Conservation (phyloP, 1,140 invertebrate species). For the Eueides isabella region DNA sequence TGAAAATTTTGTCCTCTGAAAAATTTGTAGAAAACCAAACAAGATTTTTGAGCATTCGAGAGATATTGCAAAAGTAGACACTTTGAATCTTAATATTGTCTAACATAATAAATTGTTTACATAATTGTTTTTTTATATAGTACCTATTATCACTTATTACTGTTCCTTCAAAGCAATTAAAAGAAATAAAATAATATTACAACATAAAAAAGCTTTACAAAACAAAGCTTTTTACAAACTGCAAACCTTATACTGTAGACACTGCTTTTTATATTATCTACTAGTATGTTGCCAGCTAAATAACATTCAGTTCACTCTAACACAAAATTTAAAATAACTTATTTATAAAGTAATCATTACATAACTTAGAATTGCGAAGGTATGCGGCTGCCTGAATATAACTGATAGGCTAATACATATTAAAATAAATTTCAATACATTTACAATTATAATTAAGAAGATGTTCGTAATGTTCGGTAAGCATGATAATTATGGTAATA, state of each 20-base stretch:
- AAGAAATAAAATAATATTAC: no score
- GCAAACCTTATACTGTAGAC: no score
- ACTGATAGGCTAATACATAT: conserved; percentile 23
- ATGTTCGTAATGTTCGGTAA: conserved; percentile 12
- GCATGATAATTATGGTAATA: conserved; percentile 11
- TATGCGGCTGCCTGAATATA: conserved; percentile 11
- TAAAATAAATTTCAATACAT: conserved; percentile 31
- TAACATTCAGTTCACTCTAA: background rate
- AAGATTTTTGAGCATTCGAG: background rate
- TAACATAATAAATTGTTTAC: no score
- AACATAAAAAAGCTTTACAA: no score
- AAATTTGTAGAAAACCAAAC: background rate
- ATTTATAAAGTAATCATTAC: conserved; percentile 28
- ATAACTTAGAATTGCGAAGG: conserved; percentile 27
- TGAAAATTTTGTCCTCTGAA: background rate
- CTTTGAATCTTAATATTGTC: no score
- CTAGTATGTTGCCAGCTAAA: no score
- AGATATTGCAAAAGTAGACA: no score
- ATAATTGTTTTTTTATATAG: no score
- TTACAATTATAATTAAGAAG: conserved; percentile 29
- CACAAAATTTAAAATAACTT: conserved; percentile 33
- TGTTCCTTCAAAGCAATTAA: no score
- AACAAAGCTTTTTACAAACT: no score
- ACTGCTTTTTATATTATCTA: no score
- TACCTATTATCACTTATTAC: no score